A percentile compares a stretch with the other conserved stretches of the same genome.
phyloP scores from a whole-genome alignment of 1,140 invertebrate species.

The Drosophila bipectinata region DNA sequence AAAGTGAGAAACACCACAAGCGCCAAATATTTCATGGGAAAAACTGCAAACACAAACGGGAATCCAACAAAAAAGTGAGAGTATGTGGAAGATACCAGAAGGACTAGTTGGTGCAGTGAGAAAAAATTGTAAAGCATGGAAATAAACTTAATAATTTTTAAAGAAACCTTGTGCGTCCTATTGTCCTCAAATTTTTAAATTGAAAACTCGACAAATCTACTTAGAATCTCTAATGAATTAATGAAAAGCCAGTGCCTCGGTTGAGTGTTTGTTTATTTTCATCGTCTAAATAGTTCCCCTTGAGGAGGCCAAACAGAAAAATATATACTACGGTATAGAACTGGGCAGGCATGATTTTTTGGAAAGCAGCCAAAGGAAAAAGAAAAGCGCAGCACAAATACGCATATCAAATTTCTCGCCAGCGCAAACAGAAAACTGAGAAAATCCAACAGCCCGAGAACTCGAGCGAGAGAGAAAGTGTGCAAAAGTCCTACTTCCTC shows the following conservation, averaged over 20 bases:
- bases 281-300: slow-evolving; percentile 59
- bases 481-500: slow-evolving; percentile 13
- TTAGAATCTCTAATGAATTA: not conserved
- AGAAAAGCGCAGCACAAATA: slow-evolving; percentile 76
- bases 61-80: slow-evolving; percentile 5
- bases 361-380: slow-evolving; percentile 57
- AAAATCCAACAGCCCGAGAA: slow-evolving; percentile 11
- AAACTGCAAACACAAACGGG: slow-evolving; percentile 39
- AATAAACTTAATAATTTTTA: slow-evolving; percentile 7
- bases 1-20: slow-evolving; percentile 72
- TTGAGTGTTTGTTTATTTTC: slow-evolving; percentile 66
- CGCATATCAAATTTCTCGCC: slow-evolving; percentile 74
- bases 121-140: not conserved
- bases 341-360: slow-evolving; percentile 32
- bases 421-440: slow-evolving; percentile 33
- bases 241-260: not conserved
- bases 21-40: slow-evolving; percentile 73
- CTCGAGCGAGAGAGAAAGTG: slow-evolving; percentile 34
- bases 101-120: slow-evolving; percentile 4
- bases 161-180: not conserved
- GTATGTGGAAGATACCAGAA: slow-evolving; percentile 12
- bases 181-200: not conserved
- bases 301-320: slow-evolving; percentile 21
- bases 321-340: slow-evolving; percentile 4
- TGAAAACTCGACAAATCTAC: not conserved